phyloP scores from a whole-genome alignment of 2,797 vertebrate genomes.

The Nannoperca obscura region DNA sequence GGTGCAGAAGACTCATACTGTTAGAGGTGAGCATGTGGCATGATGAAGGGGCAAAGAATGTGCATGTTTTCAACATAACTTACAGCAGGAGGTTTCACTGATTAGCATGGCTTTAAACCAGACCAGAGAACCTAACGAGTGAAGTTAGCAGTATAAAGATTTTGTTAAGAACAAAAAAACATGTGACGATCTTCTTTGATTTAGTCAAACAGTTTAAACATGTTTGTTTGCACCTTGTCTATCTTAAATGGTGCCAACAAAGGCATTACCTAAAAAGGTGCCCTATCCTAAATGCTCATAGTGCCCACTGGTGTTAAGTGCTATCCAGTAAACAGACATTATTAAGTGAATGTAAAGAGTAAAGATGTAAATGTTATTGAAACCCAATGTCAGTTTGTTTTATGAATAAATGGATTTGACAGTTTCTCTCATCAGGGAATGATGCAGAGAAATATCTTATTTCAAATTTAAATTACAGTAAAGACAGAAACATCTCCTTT shows the following conservation, averaged over 20 bases:
- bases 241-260: conserved; percentile 2
- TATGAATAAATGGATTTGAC: conserved; percentile 40
- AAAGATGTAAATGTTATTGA: conserved; percentile 42
- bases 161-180: not conserved
- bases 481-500: conserved; percentile 29
- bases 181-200: not conserved
- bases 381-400: conserved; percentile 19
- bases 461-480: conserved; percentile 63
- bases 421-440: conserved; percentile 37
- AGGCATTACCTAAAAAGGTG: not conserved
- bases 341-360: not conserved
- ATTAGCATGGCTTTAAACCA: not conserved
- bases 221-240: not conserved
- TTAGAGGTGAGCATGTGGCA: not conserved
- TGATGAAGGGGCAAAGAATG: not conserved
- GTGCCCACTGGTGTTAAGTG: conserved; percentile 2
- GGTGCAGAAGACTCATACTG: not conserved
- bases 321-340: conserved; percentile 2
- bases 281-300: not conserved
- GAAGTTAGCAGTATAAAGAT: not conserved
- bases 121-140: not conserved
- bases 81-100: not conserved
- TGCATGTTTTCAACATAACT: not conserved
- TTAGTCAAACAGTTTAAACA: not conserved
- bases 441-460: conserved; percentile 33